Percentiles rank a stretch among this genome's conserved stretches.
phyloP scores from a whole-genome alignment of 1,140 invertebrate species.

The Brachionus plicatilis region DNA sequence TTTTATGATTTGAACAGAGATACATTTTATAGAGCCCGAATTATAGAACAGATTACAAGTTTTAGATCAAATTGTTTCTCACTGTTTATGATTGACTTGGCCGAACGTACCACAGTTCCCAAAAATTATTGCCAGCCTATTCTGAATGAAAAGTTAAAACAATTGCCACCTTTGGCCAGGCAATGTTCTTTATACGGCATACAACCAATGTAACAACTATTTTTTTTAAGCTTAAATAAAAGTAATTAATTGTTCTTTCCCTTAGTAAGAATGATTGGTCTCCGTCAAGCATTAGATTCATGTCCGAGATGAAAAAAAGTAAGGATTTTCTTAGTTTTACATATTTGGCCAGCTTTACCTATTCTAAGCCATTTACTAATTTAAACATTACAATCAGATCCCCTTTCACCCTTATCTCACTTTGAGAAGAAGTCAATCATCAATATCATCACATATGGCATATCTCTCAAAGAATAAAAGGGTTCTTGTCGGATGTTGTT shows the following conservation, averaged over 20 bases:
- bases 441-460: background rate
- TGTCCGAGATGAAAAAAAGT: background rate
- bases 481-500: background rate
- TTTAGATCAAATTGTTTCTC: background rate
- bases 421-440: background rate
- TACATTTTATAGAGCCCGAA: background rate
- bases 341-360: background rate
- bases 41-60: background rate
- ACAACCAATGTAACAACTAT: background rate
- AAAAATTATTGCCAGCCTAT: background rate
- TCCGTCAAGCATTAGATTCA: background rate
- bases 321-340: background rate
- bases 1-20: slow-evolving; percentile 2
- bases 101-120: background rate
- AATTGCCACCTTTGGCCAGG: background rate
- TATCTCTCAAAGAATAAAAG: background rate
- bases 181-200: background rate
- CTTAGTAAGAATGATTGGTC: background rate
- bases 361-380: background rate
- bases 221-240: background rate
- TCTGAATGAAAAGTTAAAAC: background rate
- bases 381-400: background rate
- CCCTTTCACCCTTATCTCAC: background rate
- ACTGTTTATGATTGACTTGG: slow-evolving; percentile 17
- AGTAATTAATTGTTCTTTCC: background rate